Evolutionary conservation across 2,113 vertebrate species (phyloP).

Genomic region (Etia nguti): DNA sequence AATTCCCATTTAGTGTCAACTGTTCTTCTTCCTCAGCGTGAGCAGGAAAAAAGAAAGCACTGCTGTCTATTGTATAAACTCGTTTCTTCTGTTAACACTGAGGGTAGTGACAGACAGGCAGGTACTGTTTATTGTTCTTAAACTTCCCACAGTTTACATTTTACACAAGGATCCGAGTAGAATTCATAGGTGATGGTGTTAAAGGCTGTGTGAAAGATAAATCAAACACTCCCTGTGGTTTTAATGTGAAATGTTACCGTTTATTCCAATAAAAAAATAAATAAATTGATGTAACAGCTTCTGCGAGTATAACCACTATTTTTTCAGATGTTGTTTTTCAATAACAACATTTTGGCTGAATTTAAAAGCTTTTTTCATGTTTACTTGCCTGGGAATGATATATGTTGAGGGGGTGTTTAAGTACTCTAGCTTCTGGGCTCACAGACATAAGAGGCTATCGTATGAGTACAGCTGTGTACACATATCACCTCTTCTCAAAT

Average conservation of each 20-base stretch:
- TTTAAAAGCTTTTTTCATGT: background rate
- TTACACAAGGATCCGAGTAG: background rate
- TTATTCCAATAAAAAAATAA: background rate
- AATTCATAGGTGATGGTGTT: background rate
- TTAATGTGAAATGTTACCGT: background rate
- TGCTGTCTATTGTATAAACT: background rate
- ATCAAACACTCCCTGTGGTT: background rate
- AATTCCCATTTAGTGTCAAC: background rate
- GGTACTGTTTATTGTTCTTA: background rate
- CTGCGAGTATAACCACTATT: background rate
- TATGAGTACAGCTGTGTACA: conserved; percentile 34
- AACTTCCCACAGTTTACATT: background rate
- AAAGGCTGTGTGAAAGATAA: background rate
- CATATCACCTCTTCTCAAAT: conserved; percentile 22
- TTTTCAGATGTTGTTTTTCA: background rate
- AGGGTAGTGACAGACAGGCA: background rate
- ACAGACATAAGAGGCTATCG: conserved; percentile 15
- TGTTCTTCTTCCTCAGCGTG: background rate
- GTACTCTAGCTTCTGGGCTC: conserved; percentile 5
- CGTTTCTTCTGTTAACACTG: background rate
- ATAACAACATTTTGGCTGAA: background rate
- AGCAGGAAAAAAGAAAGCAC: background rate
- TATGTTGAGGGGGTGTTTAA: conserved; percentile 11
- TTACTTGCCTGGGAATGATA: background rate
- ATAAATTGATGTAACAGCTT: background rate